Evolutionary conservation across 2,113 vertebrate genomes (phyloP).

Genomic region (Engraulis encrasicolus): DNA sequence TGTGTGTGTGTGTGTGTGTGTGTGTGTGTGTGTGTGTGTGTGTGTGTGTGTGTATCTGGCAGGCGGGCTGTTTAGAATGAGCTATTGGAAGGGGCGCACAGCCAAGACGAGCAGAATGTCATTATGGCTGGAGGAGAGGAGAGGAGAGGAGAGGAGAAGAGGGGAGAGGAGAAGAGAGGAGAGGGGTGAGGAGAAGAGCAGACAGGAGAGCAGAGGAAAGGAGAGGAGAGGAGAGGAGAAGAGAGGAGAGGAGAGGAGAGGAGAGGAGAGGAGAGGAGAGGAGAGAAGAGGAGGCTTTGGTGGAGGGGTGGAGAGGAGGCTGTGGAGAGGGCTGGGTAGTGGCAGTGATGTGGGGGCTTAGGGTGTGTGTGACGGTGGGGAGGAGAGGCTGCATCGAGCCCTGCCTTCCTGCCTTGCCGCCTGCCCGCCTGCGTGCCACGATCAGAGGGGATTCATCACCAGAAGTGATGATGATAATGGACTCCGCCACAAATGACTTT

Average conservation of each 20-base stretch:
- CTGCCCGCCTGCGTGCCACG: constrained; percentile 71
- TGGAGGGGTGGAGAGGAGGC: constrained; percentile 38
- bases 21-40: too few relatives aligned
- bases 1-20: too few relatives aligned
- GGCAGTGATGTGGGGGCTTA: constrained; percentile 54
- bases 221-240: constrained; percentile 60
- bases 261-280: constrained; percentile 71
- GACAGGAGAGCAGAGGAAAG: too few relatives aligned
- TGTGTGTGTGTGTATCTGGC: constrained; percentile 59
- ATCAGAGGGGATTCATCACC: constrained; percentile 87
- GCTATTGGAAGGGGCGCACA: constrained; percentile 69
- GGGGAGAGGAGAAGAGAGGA: constrained; percentile 71
- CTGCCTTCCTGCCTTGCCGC: background rate
- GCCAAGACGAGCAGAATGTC: constrained; percentile 93
- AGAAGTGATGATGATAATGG: constrained; percentile 84
- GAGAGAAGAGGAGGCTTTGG: constrained; percentile 71
- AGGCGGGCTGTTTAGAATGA: constrained; percentile 75
- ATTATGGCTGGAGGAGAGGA: constrained; percentile 82
- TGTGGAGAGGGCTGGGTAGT: too few relatives aligned
- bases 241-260: constrained; percentile 71
- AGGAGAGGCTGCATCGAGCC: background rate
- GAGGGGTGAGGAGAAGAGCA: too few relatives aligned
- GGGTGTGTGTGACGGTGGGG: constrained; percentile 47
- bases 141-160: constrained; percentile 62
- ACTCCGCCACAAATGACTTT: constrained; percentile 88